Evolutionary conservation across 1,140 invertebrate species (phyloP).

Genomic region (Drosophila kepulauana): DNA sequence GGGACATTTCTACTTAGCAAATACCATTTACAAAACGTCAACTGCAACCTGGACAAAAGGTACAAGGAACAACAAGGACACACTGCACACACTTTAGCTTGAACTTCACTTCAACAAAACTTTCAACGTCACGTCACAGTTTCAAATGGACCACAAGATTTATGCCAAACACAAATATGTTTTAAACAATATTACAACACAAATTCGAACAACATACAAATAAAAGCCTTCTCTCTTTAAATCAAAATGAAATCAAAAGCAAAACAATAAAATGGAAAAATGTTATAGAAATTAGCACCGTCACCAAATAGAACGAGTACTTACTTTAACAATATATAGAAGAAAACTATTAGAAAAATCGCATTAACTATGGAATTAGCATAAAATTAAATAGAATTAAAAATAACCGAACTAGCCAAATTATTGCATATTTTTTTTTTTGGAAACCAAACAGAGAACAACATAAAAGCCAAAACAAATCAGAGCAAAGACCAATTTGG

Average conservation of each 20-base stretch:
- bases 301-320: constrained; percentile 6
- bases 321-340: neutral
- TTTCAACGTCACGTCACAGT: constrained; percentile 82
- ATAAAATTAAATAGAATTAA: neutral
- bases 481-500: constrained; percentile 21
- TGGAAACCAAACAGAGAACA: constrained; percentile 2
- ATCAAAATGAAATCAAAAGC: neutral
- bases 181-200: constrained; percentile 37
- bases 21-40: constrained; percentile 33
- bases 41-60: constrained; percentile 26
- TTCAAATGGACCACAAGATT: constrained; percentile 75
- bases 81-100: constrained; percentile 17
- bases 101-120: constrained; percentile 18
- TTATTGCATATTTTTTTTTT: neutral
- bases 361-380: neutral
- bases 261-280: neutral
- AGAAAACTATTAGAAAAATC: constrained; percentile 1
- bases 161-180: constrained; percentile 22
- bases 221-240: constrained; percentile 2
- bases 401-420: neutral
- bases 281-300: neutral
- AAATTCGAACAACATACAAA: constrained; percentile 27
- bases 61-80: neutral
- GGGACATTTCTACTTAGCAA: constrained; percentile 27
- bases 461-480: constrained; percentile 18